Percentiles rank a stretch among this genome's conserved stretches.
phyloP scores from a whole-genome alignment of 2,113 vertebrate genomes.

The Diadophis punctatus region DNA sequence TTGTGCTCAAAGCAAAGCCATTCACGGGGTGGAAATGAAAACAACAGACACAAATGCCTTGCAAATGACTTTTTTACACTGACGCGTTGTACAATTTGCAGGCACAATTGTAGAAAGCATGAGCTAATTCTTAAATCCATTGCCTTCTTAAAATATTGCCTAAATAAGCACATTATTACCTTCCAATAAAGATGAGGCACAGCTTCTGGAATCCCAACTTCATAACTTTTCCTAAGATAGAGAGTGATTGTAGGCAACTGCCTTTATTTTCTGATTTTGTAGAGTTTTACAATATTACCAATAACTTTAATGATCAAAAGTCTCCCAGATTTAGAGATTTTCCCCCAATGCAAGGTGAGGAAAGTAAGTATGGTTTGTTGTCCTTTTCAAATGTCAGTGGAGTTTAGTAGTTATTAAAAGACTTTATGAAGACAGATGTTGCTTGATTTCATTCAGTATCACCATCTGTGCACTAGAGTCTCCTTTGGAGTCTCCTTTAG shows the following conservation, averaged over 20 bases:
- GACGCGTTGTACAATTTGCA: constrained; percentile 8
- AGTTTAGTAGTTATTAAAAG: not conserved
- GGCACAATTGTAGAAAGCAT: not conserved
- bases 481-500: not conserved
- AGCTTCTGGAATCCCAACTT: not conserved
- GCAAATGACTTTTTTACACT: constrained; percentile 14
- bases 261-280: not conserved
- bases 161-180: not conserved
- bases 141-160: not conserved
- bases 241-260: not conserved
- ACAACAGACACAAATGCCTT: constrained; percentile 17
- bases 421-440: not conserved
- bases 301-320: not conserved
- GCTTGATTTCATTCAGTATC: not conserved
- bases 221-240: not conserved
- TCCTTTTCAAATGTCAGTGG: not conserved
- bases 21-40: constrained; percentile 18
- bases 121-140: not conserved
- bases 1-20: constrained; percentile 7
- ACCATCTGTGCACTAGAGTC: not conserved
- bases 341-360: not conserved
- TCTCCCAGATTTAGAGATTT: not conserved
- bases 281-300: not conserved
- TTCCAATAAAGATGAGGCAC: not conserved
- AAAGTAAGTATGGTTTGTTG: not conserved